Conservation (phyloP, 1,140 invertebrate species). For the Euura saliciscinereae region DNA sequence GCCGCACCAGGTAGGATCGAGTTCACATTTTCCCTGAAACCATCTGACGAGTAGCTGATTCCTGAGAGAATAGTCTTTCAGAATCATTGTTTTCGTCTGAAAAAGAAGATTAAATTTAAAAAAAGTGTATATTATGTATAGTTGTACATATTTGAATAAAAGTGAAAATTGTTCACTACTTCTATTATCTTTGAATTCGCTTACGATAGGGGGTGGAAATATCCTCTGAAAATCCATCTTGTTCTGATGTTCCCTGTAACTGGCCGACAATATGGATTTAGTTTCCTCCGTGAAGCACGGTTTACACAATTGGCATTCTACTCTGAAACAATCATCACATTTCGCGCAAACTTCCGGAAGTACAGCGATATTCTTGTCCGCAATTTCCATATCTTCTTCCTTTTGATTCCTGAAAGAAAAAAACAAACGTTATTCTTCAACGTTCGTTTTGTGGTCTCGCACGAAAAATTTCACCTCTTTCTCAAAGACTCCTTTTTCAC, state of each 20-base stretch:
- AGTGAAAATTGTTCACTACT: not conserved
- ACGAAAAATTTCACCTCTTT: slow-evolving; percentile 44
- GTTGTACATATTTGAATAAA: slow-evolving; percentile 21
- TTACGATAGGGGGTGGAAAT: slow-evolving; percentile 79
- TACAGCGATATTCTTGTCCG: slow-evolving; percentile 81
- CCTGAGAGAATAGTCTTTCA: slow-evolving; percentile 61
- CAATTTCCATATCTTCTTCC: slow-evolving; percentile 72
- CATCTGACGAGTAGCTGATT: slow-evolving; percentile 77
- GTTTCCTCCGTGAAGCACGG: slow-evolving; percentile 74
- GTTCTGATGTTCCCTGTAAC: slow-evolving; percentile 81
- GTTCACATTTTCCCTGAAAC: slow-evolving; percentile 84
- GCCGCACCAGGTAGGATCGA: slow-evolving; percentile 75
- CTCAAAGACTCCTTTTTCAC: slow-evolving; percentile 49
- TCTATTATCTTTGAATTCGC: slow-evolving; percentile 27
- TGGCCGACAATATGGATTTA: slow-evolving; percentile 65
- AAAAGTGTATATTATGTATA: slow-evolving; percentile 17
- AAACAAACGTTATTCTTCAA: not conserved
- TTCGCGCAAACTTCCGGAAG: slow-evolving; percentile 75
- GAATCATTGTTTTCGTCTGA: slow-evolving; percentile 54
- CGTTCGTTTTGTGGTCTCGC: not conserved
- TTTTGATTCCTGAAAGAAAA: slow-evolving; percentile 48
- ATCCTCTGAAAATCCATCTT: slow-evolving; percentile 80
- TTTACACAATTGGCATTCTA: slow-evolving; percentile 79
- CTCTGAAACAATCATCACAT: slow-evolving; percentile 67
- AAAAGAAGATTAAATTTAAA: slow-evolving; percentile 38